Percentiles rank a stretch among this genome's conserved stretches.
These are phyloP conservation scores for Toxostoma redivivum DNA, from an alignment of 2,113 vertebrate species.

Conservation along the genomic window DNA sequence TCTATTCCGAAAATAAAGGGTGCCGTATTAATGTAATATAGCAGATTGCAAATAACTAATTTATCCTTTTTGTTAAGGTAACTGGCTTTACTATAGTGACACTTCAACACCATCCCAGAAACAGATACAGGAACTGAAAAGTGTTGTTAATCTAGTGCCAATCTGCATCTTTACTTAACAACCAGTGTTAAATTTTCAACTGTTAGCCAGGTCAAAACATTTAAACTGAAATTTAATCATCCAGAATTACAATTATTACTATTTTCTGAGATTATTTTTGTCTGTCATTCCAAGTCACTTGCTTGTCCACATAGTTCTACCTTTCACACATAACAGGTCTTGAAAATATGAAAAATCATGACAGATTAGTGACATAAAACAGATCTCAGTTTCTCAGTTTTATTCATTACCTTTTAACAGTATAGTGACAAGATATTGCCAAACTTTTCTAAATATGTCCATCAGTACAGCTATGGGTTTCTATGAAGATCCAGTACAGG, in stretches of 20 bases:
- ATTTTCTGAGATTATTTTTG: neutral
- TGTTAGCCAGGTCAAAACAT: neutral
- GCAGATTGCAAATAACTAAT: slow-evolving; percentile 44
- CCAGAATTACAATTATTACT: neutral
- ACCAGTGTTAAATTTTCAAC: neutral
- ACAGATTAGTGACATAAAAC: neutral
- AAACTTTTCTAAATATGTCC: neutral
- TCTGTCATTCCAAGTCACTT: neutral
- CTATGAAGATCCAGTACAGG: neutral
- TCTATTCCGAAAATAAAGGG: slow-evolving; percentile 3
- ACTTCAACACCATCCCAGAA: slow-evolving; percentile 53
- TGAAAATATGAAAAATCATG: slow-evolving; percentile 10
- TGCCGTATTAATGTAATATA: slow-evolving; percentile 46
- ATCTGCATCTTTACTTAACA: slow-evolving; percentile 21
- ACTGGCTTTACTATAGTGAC: slow-evolving; percentile 11
- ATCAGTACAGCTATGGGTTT: neutral
- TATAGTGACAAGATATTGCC: neutral
- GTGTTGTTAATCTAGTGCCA: neutral
- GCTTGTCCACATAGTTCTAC: neutral
- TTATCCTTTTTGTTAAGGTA: slow-evolving; percentile 41
- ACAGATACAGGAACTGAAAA: slow-evolving; percentile 1
- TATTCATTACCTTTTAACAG: neutral
- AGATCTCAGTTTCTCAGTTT: neutral
- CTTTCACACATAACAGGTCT: neutral
- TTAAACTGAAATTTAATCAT: slow-evolving; percentile 24